phyloP scores from a whole-genome alignment of 2,113 vertebrate species.

The Murina feae region DNA sequence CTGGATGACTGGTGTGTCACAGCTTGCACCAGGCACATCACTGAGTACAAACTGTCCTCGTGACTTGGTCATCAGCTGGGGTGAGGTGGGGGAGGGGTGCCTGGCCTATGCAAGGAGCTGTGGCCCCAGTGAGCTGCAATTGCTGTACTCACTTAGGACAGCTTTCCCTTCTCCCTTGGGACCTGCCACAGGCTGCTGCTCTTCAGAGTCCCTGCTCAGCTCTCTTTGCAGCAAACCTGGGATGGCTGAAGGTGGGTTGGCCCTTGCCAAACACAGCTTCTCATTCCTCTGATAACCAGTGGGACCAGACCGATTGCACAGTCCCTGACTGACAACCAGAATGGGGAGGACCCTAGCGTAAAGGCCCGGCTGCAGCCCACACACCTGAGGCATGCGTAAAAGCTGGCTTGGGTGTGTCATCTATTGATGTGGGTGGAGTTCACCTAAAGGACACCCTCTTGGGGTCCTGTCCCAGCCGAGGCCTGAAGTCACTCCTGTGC shows the following conservation, averaged over 20 bases:
- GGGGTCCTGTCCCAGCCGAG: not conserved
- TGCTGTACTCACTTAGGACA: accelerated
- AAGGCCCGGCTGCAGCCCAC: accelerated
- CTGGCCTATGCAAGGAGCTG: not conserved
- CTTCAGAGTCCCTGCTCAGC: not conserved
- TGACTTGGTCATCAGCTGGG: not conserved
- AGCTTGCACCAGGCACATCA: not conserved
- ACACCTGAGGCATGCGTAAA: accelerated
- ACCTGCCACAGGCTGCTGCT: not conserved
- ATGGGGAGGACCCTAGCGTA: not conserved
- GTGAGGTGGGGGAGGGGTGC: not conserved
- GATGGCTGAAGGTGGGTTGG: no score
- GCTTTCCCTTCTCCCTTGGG: not conserved
- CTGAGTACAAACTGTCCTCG: not conserved
- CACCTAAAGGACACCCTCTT: not conserved
- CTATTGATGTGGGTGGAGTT: not conserved
- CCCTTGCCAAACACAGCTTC: not conserved
- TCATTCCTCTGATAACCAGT: not conserved
- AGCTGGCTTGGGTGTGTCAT: not conserved
- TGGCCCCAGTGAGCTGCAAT: not conserved
- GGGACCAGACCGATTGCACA: not conserved
- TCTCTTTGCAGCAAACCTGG: not conserved
- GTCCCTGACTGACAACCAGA: not conserved
- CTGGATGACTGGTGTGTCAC: not conserved
- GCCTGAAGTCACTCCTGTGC: not conserved